phyloP scores from a whole-genome alignment of 2,888 invertebrate genomes.

The Hyposoter didymator region DNA sequence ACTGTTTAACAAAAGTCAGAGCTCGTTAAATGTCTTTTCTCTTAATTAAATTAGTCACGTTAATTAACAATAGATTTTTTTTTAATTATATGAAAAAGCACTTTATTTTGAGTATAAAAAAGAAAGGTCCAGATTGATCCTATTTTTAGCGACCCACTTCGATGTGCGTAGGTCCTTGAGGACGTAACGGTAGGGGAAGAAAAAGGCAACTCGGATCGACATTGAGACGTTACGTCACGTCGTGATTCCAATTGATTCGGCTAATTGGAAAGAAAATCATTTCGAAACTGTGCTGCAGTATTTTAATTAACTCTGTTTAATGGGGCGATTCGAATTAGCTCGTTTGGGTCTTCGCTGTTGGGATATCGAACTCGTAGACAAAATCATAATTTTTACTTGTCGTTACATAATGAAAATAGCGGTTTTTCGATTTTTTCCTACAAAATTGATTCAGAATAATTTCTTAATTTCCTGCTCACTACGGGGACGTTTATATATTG shows the following conservation, averaged over 20 bases:
- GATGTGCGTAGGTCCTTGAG: neutral
- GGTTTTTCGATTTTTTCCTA: too few species aligned
- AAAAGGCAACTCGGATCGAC: neutral
- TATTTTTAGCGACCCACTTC: neutral
- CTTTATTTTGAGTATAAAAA: neutral
- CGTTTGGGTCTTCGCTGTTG: neutral
- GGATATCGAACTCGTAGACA: neutral
- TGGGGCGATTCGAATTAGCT: neutral
- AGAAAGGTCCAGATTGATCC: neutral
- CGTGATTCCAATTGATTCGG: neutral
- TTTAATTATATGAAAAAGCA: neutral
- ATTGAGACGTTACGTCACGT: neutral
- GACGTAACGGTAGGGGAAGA: neutral
- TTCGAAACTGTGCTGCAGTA: neutral
- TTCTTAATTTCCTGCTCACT: too few species aligned
- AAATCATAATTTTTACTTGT: neutral
- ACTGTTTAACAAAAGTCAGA: too few species aligned
- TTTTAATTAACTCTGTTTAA: conserved; percentile 11
- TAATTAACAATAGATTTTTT: too few species aligned
- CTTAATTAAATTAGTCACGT: too few species aligned
- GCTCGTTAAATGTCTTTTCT: too few species aligned
- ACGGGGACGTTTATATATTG: neutral
- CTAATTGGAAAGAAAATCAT: conserved; percentile 8
- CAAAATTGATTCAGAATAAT: too few species aligned
- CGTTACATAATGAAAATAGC: neutral